phyloP scores from a whole-genome alignment of 2,113 vertebrate species.

The Ploceus nigricollis region DNA sequence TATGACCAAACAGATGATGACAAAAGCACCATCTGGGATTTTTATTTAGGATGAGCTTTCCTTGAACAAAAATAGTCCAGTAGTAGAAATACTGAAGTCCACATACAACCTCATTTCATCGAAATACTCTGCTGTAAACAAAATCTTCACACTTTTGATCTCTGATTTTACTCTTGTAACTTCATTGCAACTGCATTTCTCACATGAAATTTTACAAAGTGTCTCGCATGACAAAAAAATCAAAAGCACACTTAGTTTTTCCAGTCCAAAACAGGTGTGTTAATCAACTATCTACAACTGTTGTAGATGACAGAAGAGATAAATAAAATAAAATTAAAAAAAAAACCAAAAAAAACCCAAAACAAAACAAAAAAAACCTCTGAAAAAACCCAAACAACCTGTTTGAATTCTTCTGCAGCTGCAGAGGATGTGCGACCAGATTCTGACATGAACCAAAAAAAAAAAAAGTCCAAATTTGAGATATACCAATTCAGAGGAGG shows the following conservation, averaged over 20 bases:
- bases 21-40: not conserved
- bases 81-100: not conserved
- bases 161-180: not conserved
- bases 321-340: not conserved
- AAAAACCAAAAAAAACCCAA: not conserved
- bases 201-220: not conserved
- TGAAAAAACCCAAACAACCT: not conserved
- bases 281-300: slow-evolving; percentile 1
- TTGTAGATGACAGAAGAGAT: not conserved
- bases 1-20: not conserved
- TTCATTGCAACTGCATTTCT: not conserved
- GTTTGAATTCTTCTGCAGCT: slow-evolving; percentile 17
- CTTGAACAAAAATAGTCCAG: not conserved
- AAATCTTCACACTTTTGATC: not conserved
- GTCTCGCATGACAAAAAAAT: not conserved
- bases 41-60: not conserved
- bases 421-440: slow-evolving; percentile 39
- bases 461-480: not conserved
- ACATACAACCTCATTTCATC: not conserved
- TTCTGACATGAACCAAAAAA: not conserved
- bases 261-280: not conserved
- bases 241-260: not conserved
- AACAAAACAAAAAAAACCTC: not conserved
- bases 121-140: not conserved
- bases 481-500: not conserved